Conservation (phyloP, 2,113 vertebrate genomes). For the Nanorana parkeri region DNA sequence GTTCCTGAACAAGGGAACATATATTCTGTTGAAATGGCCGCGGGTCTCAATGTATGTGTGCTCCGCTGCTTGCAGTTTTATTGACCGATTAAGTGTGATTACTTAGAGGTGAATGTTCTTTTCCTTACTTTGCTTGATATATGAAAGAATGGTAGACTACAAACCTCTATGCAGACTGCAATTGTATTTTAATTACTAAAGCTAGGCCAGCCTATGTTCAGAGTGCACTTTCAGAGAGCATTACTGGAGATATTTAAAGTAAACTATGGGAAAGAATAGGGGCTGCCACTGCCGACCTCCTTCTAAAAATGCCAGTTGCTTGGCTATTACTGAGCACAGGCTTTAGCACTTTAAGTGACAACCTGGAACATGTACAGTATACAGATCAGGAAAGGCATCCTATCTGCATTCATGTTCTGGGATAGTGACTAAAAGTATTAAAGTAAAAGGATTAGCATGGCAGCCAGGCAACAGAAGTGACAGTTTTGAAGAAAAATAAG, state of each 20-base stretch:
- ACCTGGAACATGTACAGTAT: too few species aligned
- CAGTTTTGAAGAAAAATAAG: too few species aligned
- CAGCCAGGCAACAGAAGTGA: too few species aligned
- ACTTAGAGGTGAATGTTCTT: constrained; percentile 20
- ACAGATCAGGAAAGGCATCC: neutral
- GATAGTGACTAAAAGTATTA: too few species aligned
- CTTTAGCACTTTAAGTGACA: too few species aligned
- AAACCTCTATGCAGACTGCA: neutral
- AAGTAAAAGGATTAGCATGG: too few species aligned
- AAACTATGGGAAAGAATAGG: too few species aligned
- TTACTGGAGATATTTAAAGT: too few species aligned
- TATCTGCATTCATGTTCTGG: too few species aligned
- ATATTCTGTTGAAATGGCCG: constrained; percentile 9
- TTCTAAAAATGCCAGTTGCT: too few species aligned
- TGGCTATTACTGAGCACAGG: too few species aligned
- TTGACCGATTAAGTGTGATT: constrained; percentile 6
- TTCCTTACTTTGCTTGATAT: constrained; percentile 3
- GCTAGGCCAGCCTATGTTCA: neutral
- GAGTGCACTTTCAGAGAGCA: neutral
- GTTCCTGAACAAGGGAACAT: constrained; percentile 4
- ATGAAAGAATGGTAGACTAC: neutral
- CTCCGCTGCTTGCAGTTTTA: neutral
- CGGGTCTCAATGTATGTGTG: constrained; percentile 9
- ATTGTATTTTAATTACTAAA: neutral
- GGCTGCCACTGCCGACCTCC: too few species aligned